phyloP scores from a whole-genome alignment of 2,797 vertebrate genomes.

The Periophthalmus magnuspinnatus region DNA sequence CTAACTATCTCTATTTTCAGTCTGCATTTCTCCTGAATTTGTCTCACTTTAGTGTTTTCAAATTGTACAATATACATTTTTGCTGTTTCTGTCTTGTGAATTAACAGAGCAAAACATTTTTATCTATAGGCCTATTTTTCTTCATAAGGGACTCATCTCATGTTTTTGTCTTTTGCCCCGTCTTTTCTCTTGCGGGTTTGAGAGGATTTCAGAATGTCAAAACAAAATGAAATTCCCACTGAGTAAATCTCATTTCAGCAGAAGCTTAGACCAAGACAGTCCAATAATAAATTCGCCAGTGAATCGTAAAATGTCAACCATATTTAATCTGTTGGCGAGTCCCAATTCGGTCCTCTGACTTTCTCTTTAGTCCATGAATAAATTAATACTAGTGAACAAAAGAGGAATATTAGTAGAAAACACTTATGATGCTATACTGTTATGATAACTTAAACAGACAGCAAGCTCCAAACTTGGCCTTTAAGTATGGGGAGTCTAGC shows the following conservation, averaged over 20 bases:
- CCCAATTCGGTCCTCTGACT: not conserved
- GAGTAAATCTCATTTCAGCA: conserved; percentile 12
- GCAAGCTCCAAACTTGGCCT: conserved; percentile 1
- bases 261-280: conserved; percentile 4
- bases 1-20: not conserved
- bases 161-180: not conserved
- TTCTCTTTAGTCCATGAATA: not conserved
- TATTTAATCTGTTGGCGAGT: not conserved
- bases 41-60: not conserved
- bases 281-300: conserved; percentile 8
- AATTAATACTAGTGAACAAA: not conserved
- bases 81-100: not conserved
- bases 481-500: conserved; percentile 26
- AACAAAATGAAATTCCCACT: conserved; percentile 15
- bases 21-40: not conserved
- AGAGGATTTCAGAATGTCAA: conserved; percentile 10
- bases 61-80: not conserved
- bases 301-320: conserved; percentile 4
- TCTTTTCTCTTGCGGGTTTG: not conserved
- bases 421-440: not conserved
- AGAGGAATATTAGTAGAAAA: not conserved
- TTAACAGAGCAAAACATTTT: not conserved
- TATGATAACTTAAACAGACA: not conserved
- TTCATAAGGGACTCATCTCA: not conserved
- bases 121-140: not conserved